Evolutionary conservation across 1,140 invertebrate species (phyloP), one percentile per base, ranked within the genome.

Genomic region (Drosophila asahinai): DNA sequence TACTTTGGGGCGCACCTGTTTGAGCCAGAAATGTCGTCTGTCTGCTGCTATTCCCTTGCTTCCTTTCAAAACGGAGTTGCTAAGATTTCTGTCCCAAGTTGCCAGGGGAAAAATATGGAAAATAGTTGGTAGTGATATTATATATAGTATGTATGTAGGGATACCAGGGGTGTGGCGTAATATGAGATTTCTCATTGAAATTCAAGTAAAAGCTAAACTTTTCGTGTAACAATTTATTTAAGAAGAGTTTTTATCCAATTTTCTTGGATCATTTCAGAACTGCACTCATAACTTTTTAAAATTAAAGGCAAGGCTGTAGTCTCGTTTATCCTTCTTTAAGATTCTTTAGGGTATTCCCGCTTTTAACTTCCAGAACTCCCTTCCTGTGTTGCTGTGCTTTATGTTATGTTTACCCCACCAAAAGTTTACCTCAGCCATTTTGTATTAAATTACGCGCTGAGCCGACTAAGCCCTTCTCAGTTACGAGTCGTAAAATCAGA

Each of bases 381-480:
- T 38, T 22, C 47, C 27, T 9, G 0, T 17, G 62, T 12, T 51
- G 38, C n/a, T 38, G 36, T 19, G 45, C 67, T 54, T 80, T 48
- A 11, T 36, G 33, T 33, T 33, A 9, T 58, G 38, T 33, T 59
- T 64, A 9, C 51, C n/a, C 52, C n/a, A 14, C 49, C 54, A 60
- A 73, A 66, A 60, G 54, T 52, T 72, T 61, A 36, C 51, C 71
- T 61, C 47, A 52, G 22, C 55, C 74, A 65, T 77, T 63, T 80
- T 78, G 86, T 86, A 84, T 90, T 86, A 86, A 90, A 90, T 89
- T 91, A 90, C 75, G 54, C 75, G 72, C 86, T 82, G 86, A 90
- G 81, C 81, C 72, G 86, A 36, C 60, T 90, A 90, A 89, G 81
- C 81, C 73, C 81, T 81, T 78, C 73, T 83, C 77, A 64, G 80